Evolutionary conservation across 2,888 invertebrate species (phyloP), one percentile per base, ranked within the genome.

Genomic region (Cheilosia grossa): DNA sequence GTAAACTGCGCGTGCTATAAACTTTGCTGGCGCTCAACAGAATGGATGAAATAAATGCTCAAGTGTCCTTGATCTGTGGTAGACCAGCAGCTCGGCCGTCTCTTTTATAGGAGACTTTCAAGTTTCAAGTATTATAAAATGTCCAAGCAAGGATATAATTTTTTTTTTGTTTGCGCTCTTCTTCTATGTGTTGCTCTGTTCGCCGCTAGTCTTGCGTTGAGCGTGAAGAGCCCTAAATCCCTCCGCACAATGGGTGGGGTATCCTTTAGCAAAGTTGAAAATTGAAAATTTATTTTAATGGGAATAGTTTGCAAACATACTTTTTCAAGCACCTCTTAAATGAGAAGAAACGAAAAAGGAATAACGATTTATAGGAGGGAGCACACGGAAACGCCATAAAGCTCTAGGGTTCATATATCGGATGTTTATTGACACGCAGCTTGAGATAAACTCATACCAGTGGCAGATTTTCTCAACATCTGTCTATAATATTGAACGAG

Each of bases 211-310:
- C 6, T 21, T 40, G 66, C 5, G 51, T 27, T 9, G 9, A 17
- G 15, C 10, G 51, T 21, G 13, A 24, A 73, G 17, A 47, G 64
- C n/a, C 56, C 47, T 33, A 33, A 5, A 10, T 17, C 7, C 6
- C 33, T 13, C 44, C 13, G 44, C 10, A 17, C 47, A 40, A 10
- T 49, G 74, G 17, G 44, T 78, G 40, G 74, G 17, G 44, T 78
- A 40, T 63, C 44, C 63, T 69, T 27, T 15, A 42, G 30, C 40
- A 73, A 82, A 64, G 42, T 59, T 77, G 51, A 77, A 67, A 77
- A 81, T 75, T 72, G 75, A 81, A 77, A 77, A 72, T 81, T 81
- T 81, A 77, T 67, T 77, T 85, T 85, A 85, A 85, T 85, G 75
- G 81, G 72, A 85, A 85, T 75, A 81, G 85, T 85, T 85, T 67